Conservation (phyloP, 23 tunicate genomes). For the Corella eumyota region DNA sequence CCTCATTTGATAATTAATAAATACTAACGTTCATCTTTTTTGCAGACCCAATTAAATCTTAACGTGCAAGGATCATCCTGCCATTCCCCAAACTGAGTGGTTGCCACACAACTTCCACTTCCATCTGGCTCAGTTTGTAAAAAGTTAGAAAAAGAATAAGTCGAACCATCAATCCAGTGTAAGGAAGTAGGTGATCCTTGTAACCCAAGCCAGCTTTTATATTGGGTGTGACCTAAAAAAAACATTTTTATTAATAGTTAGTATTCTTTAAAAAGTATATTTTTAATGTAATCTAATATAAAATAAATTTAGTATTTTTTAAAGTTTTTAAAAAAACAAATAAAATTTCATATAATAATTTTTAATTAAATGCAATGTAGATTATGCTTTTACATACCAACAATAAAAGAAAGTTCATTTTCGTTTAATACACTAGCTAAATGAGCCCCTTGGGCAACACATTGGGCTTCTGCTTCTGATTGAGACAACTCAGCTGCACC, state of each 20-base stretch:
- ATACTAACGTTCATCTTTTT: conserved; percentile 69
- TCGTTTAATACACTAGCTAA: conserved; percentile 28
- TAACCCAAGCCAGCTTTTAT: conserved; percentile 50
- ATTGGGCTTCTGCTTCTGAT: conserved; percentile 24
- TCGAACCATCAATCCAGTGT: conserved; percentile 36
- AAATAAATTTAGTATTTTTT: too few relatives aligned
- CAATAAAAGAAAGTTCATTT: conserved; percentile 46
- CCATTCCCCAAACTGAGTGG: conserved; percentile 42
- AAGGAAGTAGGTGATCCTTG: background rate
- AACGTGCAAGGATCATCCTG: conserved; percentile 11
- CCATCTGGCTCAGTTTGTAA: conserved; percentile 14
- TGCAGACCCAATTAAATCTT: conserved; percentile 29
- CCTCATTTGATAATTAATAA: too few relatives aligned
- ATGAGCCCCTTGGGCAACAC: conserved; percentile 17
- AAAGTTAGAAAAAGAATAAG: conserved; percentile 20
- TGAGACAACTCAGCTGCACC: conserved; percentile 15
- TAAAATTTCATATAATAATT: too few relatives aligned
- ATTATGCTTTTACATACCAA: conserved; percentile 24
- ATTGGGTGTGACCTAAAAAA: background rate
- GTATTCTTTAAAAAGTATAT: background rate
- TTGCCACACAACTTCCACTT: conserved; percentile 25
- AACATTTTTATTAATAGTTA: background rate
- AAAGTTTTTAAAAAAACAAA: too few relatives aligned
- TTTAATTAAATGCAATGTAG: background rate
- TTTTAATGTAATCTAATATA: background rate